phyloP scores from a whole-genome alignment of 2,113 vertebrate species.

The Corythoichthys intestinalis region DNA sequence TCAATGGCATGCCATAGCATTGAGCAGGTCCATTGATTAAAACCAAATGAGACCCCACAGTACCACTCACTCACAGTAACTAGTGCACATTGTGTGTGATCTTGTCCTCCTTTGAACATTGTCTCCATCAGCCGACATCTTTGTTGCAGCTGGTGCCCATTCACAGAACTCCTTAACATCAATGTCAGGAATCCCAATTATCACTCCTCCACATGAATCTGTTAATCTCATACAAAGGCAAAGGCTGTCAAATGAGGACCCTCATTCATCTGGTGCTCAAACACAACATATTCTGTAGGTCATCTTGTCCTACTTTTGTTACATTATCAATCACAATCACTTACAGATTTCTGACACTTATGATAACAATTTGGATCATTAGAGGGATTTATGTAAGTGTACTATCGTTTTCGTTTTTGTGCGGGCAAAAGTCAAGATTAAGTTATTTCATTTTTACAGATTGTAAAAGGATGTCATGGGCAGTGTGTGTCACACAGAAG shows the following conservation, averaged over 20 bases:
- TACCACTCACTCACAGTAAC: slow-evolving; percentile 25
- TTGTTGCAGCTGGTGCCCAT: slow-evolving; percentile 25
- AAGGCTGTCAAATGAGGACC: slow-evolving; percentile 5
- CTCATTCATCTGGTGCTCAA: slow-evolving; percentile 5
- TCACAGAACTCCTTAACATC: slow-evolving; percentile 6
- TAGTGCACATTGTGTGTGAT: slow-evolving; percentile 46
- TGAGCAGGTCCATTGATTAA: slow-evolving; percentile 67
- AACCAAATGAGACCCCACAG: slow-evolving; percentile 50
- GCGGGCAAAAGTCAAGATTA: neutral
- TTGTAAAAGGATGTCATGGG: slow-evolving; percentile 13
- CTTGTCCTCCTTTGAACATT: slow-evolving; percentile 40
- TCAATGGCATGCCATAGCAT: slow-evolving; percentile 54
- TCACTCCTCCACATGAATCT: neutral
- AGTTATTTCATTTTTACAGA: neutral
- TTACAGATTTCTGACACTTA: slow-evolving; percentile 5
- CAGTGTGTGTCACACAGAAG: slow-evolving; percentile 2
- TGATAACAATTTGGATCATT: neutral
- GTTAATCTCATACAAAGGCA: slow-evolving; percentile 12
- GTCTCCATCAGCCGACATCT: slow-evolving; percentile 26
- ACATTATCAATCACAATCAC: slow-evolving; percentile 4
- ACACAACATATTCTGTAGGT: neutral
- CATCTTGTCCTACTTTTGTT: slow-evolving; percentile 9
- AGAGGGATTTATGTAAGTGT: neutral
- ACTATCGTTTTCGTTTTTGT: neutral
- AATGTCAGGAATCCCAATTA: slow-evolving; percentile 4